Base-by-base conservation (phyloP, 2,113 vertebrate genomes). In the Stictonetta naevosa region DNA sequence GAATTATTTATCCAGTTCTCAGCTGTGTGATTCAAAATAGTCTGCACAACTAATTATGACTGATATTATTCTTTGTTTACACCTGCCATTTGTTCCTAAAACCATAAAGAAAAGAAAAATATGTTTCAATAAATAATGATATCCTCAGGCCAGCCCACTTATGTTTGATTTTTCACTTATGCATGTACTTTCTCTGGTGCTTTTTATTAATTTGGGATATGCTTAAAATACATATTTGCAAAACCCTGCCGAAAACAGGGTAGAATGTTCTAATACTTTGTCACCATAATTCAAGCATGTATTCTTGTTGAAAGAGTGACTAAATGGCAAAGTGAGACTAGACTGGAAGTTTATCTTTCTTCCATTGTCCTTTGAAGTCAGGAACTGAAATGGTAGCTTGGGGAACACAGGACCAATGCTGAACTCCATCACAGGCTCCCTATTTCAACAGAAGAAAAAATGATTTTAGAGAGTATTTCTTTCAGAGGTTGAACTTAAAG, bases 91-190 rank as follows among this genome's bases (percentile, higher is more conserved):
- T 95, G 34, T 86, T 95, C 92, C 63, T 88, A 83, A 93, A 92
- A 90, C 44, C 78, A 72, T 64, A 89, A 84, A 64, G 75, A 83
- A 83, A 84, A 79, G 62, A 84, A 92, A 90, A 89, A 73, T 42
- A 44, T 28, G 21, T 91, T 83, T 79, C 94, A 94, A 85, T 95
- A 95, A 93, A 94, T 94, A 88, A 92, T 59, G 21, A 91, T 91
- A 79, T 76, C 87, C 91, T 62, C 34, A 84, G 86, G 86, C 77
- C 91, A 92, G 26, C 44, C 53, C 58, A 44, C 74, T 95, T 95
- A 69, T 31, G 9, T 83, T 92, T 92, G 50, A 3, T 44, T 94
- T 96, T 83, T 62, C 63, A 77, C 25, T 88, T 89, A 78, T 21
- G 66, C 25, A 5, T 67, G 16, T 83, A 86, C 31, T 71, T 88